phyloP scores from a whole-genome alignment of 2,113 vertebrate genomes.

The Tragelaphus imberbis region DNA sequence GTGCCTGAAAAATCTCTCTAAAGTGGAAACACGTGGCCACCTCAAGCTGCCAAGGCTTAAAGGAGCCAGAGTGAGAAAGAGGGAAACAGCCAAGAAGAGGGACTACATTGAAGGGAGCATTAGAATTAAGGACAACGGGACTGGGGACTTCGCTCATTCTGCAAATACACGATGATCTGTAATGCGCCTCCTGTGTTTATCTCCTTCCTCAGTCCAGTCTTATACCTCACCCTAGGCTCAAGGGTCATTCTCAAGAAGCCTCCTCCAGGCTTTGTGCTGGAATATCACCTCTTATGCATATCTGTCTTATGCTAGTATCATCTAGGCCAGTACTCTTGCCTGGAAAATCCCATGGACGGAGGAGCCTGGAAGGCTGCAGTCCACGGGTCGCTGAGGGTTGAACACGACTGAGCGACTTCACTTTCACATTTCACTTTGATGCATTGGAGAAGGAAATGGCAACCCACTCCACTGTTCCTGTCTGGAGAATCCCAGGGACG shows the following conservation, averaged over 20 bases:
- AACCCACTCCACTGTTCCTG: too few species aligned
- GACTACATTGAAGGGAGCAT: not conserved
- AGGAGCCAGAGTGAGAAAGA: not conserved
- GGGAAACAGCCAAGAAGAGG: not conserved
- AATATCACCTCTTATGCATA: not conserved
- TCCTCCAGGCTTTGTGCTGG: not conserved
- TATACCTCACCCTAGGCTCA: not conserved
- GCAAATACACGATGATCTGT: too few species aligned
- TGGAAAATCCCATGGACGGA: too few species aligned
- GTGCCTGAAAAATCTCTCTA: not conserved
- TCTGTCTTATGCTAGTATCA: not conserved
- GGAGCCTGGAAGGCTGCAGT: too few species aligned
- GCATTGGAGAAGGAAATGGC: too few species aligned
- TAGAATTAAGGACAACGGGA: not conserved
- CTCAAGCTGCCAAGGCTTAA: not conserved
- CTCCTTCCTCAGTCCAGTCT: not conserved
- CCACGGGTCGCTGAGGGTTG: too few species aligned
- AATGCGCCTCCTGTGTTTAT: not conserved
- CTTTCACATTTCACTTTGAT: too few species aligned
- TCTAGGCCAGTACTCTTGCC: too few species aligned
- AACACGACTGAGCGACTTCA: too few species aligned
- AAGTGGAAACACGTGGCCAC: not conserved
- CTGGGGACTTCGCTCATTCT: not conserved
- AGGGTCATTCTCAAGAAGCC: not conserved
- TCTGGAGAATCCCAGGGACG: too few species aligned